Evolutionary conservation across 2,797 vertebrate genomes (phyloP).

Genomic region (Chiroxiphia lanceolata): DNA sequence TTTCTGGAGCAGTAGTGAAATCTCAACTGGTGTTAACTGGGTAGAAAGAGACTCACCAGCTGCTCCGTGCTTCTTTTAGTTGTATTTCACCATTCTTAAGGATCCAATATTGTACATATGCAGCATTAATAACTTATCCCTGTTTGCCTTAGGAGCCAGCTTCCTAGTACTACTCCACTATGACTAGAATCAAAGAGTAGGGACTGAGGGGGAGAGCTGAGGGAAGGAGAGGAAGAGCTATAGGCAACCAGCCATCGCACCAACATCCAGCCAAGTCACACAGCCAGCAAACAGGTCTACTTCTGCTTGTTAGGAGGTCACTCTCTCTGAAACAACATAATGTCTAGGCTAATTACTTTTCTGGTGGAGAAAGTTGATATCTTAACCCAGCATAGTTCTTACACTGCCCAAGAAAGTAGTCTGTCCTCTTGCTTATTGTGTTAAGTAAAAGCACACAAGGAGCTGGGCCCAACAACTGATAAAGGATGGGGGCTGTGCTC

Average conservation of each 20-base stretch:
- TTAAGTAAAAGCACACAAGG: background rate
- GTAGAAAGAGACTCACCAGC: background rate
- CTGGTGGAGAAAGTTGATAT: background rate
- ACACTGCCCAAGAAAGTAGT: background rate
- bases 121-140: background rate
- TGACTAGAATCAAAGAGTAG: background rate
- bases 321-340: fast-evolving
- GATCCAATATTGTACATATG: fast-evolving
- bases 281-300: background rate
- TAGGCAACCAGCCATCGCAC: fast-evolving
- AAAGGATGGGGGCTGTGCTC: background rate
- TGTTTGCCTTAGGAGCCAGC: background rate
- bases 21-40: background rate
- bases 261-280: background rate
- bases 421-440: background rate
- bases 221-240: background rate
- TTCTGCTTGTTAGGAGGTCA: background rate
- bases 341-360: background rate
- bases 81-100: background rate
- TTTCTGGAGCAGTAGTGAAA: background rate
- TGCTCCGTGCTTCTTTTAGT: fast-evolving
- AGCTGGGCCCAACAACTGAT: background rate
- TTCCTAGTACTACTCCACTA: background rate
- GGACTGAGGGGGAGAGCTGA: background rate
- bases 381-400: background rate